Evolutionary conservation across 2,797 vertebrate genomes (phyloP), one percentile per base, ranked within the genome.

Genomic region (Chelon labrosus): DNA sequence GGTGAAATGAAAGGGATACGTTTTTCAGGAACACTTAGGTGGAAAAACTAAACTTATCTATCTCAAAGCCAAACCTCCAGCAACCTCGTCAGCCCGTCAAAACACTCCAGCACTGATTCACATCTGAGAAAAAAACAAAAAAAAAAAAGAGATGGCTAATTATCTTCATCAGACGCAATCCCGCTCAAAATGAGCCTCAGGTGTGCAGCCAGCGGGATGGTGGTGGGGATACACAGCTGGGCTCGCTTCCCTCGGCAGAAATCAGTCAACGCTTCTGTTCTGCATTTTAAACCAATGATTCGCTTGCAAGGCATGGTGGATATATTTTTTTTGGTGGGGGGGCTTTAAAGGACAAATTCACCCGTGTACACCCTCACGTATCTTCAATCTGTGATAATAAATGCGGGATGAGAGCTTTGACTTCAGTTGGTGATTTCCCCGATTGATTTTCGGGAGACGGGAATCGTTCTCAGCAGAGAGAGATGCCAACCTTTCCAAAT

Each of bases 81-180:
- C 41, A 66, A 50, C 73, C 31, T 61, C 70, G 20, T 52, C 73
- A 41, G 68, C 55, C 5, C 47, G 14, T 67, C 27, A 63, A 63
- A 60, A 78, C 66, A 47, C 85, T 75, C 46, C n/a, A 49, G 54
- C 66, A 17, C 71, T 64, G 79, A 80, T 53, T 82, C 73, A 62
- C 84, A 63, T 37, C 0, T 83, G 65, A 13, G 63, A 67, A 65
- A 65, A 50, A 80, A 68, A 68, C 5, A 71, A 61, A n/a, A 65
- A 66, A 64, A 47, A 79, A 70, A 72, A 7, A 73, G 66, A 16
- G 61, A 82, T 31, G 67, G 72, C 70, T 86, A 87, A 92, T 92
- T 90, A 90, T 88, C 85, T 73, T 91, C 90, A 91, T 92, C 91
- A 92, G 79, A 60, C 7, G 37, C 76, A 81, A 77, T 85, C 84